Evolutionary conservation across 2,113 vertebrate genomes (phyloP).

Genomic region (Muscicapa adusta): DNA sequence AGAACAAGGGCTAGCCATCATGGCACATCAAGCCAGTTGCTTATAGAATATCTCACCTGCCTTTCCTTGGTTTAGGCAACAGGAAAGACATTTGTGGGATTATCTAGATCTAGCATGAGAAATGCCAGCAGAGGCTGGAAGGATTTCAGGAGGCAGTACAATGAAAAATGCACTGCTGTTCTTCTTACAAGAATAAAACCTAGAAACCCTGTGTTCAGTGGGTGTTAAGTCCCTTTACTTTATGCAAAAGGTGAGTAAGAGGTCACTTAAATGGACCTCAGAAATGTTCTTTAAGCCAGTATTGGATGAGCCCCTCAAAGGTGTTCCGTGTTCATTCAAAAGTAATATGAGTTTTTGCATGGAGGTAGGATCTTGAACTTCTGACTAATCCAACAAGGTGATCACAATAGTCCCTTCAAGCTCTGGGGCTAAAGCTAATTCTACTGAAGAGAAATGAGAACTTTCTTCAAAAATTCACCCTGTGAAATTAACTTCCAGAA

Average conservation of each 20-base stretch:
- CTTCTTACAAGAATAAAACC: neutral
- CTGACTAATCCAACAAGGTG: neutral
- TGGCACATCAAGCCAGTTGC: neutral
- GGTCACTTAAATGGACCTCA: neutral
- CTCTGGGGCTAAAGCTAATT: neutral
- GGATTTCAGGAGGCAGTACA: neutral
- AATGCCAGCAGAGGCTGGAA: neutral
- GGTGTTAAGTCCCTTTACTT: neutral
- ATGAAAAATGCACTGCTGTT: neutral
- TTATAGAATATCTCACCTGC: neutral
- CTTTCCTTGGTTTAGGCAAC: neutral
- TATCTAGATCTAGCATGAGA: neutral
- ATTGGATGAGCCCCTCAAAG: neutral
- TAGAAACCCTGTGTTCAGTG: neutral
- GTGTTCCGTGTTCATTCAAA: neutral
- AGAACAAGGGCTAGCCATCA: rapidly evolving
- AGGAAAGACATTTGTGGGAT: neutral
- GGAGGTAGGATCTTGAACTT: neutral
- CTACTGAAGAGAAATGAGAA: neutral
- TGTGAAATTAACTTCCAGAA: neutral
- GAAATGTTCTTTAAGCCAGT: neutral
- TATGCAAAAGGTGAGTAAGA: neutral
- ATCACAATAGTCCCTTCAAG: neutral
- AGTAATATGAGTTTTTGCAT: neutral
- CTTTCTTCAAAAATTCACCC: neutral